Evolutionary conservation across 2,797 vertebrate genomes (phyloP), one percentile per base, ranked within the genome.

Genomic region (Coregonus ussuriensis): DNA sequence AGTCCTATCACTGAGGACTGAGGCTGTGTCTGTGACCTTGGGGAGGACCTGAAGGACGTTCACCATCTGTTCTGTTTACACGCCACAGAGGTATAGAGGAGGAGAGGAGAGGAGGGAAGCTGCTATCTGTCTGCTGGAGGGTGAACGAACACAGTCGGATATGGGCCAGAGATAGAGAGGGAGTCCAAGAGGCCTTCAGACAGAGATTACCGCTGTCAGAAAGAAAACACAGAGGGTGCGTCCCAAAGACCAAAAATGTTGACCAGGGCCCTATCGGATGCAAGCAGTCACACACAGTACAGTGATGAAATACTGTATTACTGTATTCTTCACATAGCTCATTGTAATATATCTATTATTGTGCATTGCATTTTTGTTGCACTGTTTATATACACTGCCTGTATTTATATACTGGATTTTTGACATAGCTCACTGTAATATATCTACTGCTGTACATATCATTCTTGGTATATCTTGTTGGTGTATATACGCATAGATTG

Each of bases 1-100:
- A 9, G 41, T 47, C 54, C 70, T 89, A 89, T 90, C 87, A 56
- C 76, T 75, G 4, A 81, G 69, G 7, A 62, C 56, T 21, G 56
- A 66, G 63, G 79, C 74, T 54, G 69, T 33, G 77, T 82, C 81
- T 80, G 47, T 62, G 81, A 90, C 86, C 86, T 83, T 83, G 56
- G 56, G 25, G 68, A 25, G 76, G 74, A 62, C 78, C 52, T 80
- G 78, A 84, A 84, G 79, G 82, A 83, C 84, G 7, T 56, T 56
- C 53, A 59, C 78, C 59, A 83, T 86, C 77, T 87, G 25, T 79
- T 79, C 74, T 76, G 78, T 75, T 72, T 73, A 65, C 74, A 56
- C n/a, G 13, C 66, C 70, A 59, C 1, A 25, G 14, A 54, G 31
- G 29, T 21, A 6, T 13, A 18, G 16, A 25, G 29, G 51, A n/a